phyloP scores from a whole-genome alignment of 1,140 invertebrate species.

The Halesus radiatus region DNA sequence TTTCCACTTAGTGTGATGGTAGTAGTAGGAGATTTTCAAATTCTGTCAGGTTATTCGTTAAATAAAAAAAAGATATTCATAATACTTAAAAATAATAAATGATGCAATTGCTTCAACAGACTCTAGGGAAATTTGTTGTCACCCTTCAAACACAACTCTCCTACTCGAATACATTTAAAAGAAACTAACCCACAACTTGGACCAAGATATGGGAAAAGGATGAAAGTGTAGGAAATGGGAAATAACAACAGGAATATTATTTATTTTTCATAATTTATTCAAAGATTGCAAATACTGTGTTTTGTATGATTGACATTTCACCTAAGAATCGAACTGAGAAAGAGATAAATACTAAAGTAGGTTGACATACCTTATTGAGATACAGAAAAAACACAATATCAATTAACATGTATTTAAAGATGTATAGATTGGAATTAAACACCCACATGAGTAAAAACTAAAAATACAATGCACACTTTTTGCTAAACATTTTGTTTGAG shows the following conservation, averaged over 20 bases:
- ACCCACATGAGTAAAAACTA: neutral
- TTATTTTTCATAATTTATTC: constrained; percentile 56
- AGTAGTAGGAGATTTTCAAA: no score
- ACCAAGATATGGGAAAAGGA: no score
- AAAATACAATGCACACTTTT: constrained; percentile 5
- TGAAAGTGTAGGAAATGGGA: no score
- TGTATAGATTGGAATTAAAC: constrained; percentile 27
- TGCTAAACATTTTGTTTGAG: constrained; percentile 32
- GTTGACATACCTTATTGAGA: constrained; percentile 54
- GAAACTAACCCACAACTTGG: no score
- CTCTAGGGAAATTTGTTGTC: no score
- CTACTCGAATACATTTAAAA: no score
- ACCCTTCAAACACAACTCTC: no score
- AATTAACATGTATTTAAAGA: constrained; percentile 38
- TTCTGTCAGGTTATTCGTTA: no score
- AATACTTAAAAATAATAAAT: no score
- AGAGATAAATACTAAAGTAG: constrained; percentile 56
- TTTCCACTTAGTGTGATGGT: no score
- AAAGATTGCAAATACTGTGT: constrained; percentile 58
- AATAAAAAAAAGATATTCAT: no score
- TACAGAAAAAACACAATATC: constrained; percentile 43
- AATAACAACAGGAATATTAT: neutral
- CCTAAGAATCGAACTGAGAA: constrained; percentile 55
- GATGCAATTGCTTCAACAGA: no score
- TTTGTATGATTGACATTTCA: constrained; percentile 58